Evolutionary conservation across 2,888 invertebrate genomes (phyloP).

Genomic region (Epistrophe grossulariae): DNA sequence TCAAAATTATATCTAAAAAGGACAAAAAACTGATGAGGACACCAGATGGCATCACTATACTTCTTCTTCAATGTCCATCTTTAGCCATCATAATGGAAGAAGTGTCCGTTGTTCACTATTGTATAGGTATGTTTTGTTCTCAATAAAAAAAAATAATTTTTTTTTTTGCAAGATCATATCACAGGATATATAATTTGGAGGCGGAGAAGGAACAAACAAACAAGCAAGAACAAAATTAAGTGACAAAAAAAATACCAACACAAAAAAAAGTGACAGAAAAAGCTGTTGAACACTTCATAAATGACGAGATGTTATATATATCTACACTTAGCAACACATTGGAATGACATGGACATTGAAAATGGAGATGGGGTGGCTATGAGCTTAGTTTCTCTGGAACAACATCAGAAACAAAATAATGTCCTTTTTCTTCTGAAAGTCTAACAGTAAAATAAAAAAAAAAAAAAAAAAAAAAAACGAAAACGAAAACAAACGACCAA

Average conservation of each 20-base stretch:
- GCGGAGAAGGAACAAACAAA: conserved; percentile 9
- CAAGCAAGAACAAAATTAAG: conserved; percentile 16
- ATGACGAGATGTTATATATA: conserved; percentile 55
- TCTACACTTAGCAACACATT: conserved; percentile 24
- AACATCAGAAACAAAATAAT: conserved; percentile 10
- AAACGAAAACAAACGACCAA: conserved; percentile 43
- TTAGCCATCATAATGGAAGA: conserved; percentile 14
- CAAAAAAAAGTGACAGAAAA: conserved; percentile 65
- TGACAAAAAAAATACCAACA: conserved; percentile 27
- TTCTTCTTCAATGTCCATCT: conserved; percentile 31
- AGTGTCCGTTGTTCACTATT: background rate
- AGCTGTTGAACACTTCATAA: conserved; percentile 74
- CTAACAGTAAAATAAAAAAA: background rate
- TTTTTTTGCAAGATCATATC: conserved; percentile 24
- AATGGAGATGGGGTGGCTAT: conserved; percentile 1
- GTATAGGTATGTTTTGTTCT: conserved; percentile 19
- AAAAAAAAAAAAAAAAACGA: background rate
- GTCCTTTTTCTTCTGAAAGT: background rate
- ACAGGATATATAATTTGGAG: conserved; percentile 3
- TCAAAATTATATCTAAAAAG: conserved; percentile 55
- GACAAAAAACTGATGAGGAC: conserved; percentile 61
- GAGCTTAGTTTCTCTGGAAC: background rate
- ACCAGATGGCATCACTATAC: conserved; percentile 60
- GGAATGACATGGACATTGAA: conserved; percentile 25
- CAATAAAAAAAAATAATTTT: conserved; percentile 3